Evolutionary conservation across 2,113 vertebrate species (phyloP), one percentile per base, ranked within the genome.

Genomic region (Gymnorhina tibicen): DNA sequence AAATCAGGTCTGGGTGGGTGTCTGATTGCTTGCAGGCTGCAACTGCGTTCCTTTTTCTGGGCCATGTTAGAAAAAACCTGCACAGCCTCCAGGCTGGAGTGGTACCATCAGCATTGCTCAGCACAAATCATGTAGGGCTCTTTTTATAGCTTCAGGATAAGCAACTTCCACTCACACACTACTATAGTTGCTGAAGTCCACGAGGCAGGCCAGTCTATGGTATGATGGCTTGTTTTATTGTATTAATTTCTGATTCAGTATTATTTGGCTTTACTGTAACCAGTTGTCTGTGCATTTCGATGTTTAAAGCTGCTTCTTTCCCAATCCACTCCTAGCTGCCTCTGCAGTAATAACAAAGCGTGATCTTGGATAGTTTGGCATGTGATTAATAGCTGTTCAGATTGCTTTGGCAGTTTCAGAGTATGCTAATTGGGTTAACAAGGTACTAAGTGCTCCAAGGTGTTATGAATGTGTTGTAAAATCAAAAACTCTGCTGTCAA

Each of bases 371-470:
- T 37, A 77, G 41, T 84, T 80, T 93, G 79, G 70, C 55, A 81
- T 49, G 52, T 91, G 82, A 90, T 92, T 96, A 96, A 96, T 77
- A 86, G 83, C 63, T 77, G 59, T 50, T 93, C 68, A 68, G 62
- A 94, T 89, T 93, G 78, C 81, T 90, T 80, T 90, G 93, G 82
- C 87, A 91, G 79, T 67, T 96, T 90, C 67, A 91, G 86, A 44
- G 2, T 89, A 78, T 63, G 49, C n/a, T 96, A 93, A 94, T 94
- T 92, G 68, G 42, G 63, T 77, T 96, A 96, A 96, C 90, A 95
- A 96, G 67, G 72, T 88, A 91, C 82, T 92, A 93, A 95, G 73
- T 93, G 75, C 75, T 94, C 72, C 85, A 94, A 91, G 79, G 87
- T 96, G 87, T 90, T 91, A 94, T 52, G 60, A 88, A 86, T 52